A percentile compares a stretch with the other conserved stretches of the same genome.
These are phyloP conservation scores for Thermophis baileyi DNA, from an alignment of 2,113 vertebrate species.

Conservation along the genomic window DNA sequence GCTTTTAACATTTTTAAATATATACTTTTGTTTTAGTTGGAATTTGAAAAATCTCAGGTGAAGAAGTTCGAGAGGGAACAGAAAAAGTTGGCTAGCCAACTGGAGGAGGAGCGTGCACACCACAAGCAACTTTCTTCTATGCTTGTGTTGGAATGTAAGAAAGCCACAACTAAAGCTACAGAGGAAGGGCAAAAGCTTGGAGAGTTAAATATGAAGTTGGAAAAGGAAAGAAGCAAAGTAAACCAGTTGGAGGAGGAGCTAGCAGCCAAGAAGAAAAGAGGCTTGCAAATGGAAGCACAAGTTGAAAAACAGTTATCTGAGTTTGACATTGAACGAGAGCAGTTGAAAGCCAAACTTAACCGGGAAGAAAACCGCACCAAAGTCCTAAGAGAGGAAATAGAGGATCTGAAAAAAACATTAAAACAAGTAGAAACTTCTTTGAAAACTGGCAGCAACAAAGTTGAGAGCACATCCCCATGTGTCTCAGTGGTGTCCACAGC, in stretches of 20 bases:
- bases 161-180: conserved; percentile 82
- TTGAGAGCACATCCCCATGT: conserved; percentile 24
- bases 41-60: conserved; percentile 91
- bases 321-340: conserved; percentile 86
- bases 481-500: conserved; percentile 40
- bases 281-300: conserved; percentile 80
- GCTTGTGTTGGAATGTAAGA: conserved; percentile 92
- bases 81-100: conserved; percentile 80
- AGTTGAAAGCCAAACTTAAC: conserved; percentile 80
- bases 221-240: conserved; percentile 78
- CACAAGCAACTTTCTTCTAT: conserved; percentile 91
- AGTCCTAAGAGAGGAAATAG: conserved; percentile 83
- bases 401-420: conserved; percentile 74
- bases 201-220: conserved; percentile 80
- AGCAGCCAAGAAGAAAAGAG: conserved; percentile 75
- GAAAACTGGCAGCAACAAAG: conserved; percentile 26
- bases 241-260: conserved; percentile 78
- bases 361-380: conserved; percentile 83
- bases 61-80: conserved; percentile 90
- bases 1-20: background rate
- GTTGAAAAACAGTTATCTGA: conserved; percentile 85
- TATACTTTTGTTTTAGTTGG: conserved; percentile 74
- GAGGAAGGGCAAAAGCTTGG: conserved; percentile 87
- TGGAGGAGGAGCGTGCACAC: conserved; percentile 88
- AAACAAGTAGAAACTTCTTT: conserved; percentile 65